Percentiles rank a stretch among this genome's conserved stretches.
These are phyloP conservation scores for Parapristionchus giblindavisi DNA, from an alignment of 2,888 invertebrate species.

Conservation along the genomic window DNA sequence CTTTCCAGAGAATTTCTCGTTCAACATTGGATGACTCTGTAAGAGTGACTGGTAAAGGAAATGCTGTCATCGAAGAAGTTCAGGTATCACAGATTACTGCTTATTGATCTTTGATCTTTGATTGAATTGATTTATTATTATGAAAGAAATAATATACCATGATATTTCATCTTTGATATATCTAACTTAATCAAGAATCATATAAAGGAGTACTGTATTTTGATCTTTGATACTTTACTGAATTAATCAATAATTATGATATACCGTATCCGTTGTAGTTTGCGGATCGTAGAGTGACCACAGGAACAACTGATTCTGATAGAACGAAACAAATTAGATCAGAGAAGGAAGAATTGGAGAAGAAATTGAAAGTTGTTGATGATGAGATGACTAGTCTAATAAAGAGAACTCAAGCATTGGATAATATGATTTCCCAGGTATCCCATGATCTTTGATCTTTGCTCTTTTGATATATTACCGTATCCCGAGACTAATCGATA, in stretches of 20 bases:
- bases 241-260: neutral
- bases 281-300: neutral
- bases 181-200: neutral
- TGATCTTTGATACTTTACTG: neutral
- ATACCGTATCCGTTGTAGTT: neutral
- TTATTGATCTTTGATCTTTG: neutral
- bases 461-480: neutral
- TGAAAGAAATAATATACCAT: neutral
- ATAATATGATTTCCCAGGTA: constrained; percentile 35
- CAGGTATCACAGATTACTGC: constrained; percentile 33
- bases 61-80: constrained; percentile 59
- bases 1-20: constrained; percentile 3
- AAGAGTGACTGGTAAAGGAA: constrained; percentile 57
- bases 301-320: neutral
- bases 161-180: neutral
- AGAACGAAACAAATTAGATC: constrained; percentile 15
- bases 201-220: neutral
- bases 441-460: constrained; percentile 23
- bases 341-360: constrained; percentile 22
- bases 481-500: neutral
- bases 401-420: constrained; percentile 33
- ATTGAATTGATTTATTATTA: neutral
- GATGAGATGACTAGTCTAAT: constrained; percentile 39
- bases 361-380: constrained; percentile 40
- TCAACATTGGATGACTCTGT: constrained; percentile 48